These are phyloP conservation scores for Phengaris alcon DNA, from an alignment of 2,888 invertebrate genomes.

Conservation along the genomic window DNA sequence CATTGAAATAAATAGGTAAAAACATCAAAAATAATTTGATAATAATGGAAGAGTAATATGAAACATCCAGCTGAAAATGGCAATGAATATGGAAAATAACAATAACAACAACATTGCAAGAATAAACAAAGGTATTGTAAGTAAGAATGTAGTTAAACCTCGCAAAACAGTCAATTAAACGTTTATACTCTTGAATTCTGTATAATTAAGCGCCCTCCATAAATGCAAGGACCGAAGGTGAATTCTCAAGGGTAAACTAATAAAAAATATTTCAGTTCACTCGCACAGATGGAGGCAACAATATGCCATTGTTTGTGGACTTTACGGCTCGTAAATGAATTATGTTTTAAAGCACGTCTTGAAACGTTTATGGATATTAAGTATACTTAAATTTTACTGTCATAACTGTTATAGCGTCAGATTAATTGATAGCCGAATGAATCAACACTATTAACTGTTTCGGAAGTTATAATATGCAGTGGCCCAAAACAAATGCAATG, in stretches of 20 bases:
- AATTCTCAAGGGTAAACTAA: constrained; percentile 15
- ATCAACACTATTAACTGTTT: background rate
- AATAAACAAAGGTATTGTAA: background rate
- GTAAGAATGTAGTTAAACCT: background rate
- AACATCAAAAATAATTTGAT: background rate
- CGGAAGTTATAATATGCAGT: background rate
- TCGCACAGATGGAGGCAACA: constrained; percentile 19
- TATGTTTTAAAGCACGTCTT: constrained; percentile 21
- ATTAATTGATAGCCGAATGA: constrained; percentile 1
- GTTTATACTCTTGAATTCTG: background rate
- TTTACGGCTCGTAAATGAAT: constrained; percentile 12
- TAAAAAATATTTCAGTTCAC: constrained; percentile 22
- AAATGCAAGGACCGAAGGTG: constrained; percentile 15
- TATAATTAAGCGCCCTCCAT: constrained; percentile 2
- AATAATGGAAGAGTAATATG: background rate
- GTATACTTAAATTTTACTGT: constrained; percentile 4
- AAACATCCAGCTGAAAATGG: background rate
- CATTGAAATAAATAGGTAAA: no score
- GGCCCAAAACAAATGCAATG: background rate
- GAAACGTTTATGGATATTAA: constrained; percentile 12
- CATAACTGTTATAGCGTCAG: background rate
- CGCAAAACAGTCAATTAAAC: background rate
- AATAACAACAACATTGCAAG: background rate
- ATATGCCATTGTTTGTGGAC: constrained; percentile 23
- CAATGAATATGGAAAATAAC: background rate